These are phyloP conservation scores for Epizoanthus fatuus DNA, from an alignment of 92 coral and sea anemone species.

Conservation along the genomic window DNA sequence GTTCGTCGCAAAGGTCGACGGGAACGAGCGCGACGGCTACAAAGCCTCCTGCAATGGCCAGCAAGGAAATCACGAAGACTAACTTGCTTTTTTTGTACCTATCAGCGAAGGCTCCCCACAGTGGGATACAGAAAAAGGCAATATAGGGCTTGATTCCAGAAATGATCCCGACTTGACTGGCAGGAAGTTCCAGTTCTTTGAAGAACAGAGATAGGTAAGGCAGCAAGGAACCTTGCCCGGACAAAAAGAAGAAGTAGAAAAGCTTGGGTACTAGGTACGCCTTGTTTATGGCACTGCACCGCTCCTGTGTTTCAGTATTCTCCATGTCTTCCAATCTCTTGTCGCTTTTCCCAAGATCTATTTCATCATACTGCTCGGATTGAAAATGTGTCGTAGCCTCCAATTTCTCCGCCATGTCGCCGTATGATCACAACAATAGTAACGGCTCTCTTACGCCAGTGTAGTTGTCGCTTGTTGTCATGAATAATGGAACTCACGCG, in stretches of 20 bases:
- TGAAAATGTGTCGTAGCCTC: not conserved
- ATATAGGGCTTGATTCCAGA: slow-evolving; percentile 92
- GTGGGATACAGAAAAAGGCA: slow-evolving; percentile 90
- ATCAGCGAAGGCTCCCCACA: slow-evolving; percentile 92
- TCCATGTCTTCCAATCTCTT: not conserved
- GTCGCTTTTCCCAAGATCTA: slow-evolving; percentile 26
- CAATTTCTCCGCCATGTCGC: not conserved
- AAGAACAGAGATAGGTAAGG: slow-evolving; percentile 86
- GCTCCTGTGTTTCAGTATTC: slow-evolving; percentile 14
- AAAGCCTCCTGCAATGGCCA: slow-evolving; percentile 82
- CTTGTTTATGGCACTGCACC: slow-evolving; percentile 66
- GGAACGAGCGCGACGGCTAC: slow-evolving; percentile 90
- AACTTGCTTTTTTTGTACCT: slow-evolving; percentile 80
- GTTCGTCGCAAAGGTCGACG: slow-evolving; percentile 80
- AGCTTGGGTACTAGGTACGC: slow-evolving; percentile 83
- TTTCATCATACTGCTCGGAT: slow-evolving; percentile 7
- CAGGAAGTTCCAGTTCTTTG: slow-evolving; percentile 89
- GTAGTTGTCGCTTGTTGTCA: not conserved
- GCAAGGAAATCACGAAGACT: slow-evolving; percentile 77
- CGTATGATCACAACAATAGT: not conserved
- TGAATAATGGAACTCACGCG: slow-evolving; percentile 42
- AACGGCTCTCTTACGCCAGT: slow-evolving; percentile 1
- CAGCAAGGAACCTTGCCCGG: slow-evolving; percentile 91
- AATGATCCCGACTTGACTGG: slow-evolving; percentile 86
- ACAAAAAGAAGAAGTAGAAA: slow-evolving; percentile 84